These are phyloP conservation scores for Drosophila kuntzei DNA, from an alignment of 2,888 invertebrate species.

Conservation along the genomic window DNA sequence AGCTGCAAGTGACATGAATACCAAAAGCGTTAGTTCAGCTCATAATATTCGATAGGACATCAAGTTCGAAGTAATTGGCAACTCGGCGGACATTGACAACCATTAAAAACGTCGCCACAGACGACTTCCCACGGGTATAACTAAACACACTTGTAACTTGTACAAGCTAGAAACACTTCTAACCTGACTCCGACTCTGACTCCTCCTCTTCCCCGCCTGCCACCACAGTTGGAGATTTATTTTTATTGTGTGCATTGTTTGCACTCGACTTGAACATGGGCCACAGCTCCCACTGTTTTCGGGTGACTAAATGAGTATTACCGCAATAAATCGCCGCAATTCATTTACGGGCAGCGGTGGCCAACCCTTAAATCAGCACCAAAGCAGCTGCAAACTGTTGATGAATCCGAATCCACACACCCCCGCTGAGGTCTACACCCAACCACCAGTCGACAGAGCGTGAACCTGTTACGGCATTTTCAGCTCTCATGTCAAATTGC, in stretches of 20 bases:
- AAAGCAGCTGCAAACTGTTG: conserved; percentile 72
- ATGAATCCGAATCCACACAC: conserved; percentile 53
- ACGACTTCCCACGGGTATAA: conserved; percentile 78
- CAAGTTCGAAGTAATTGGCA: conserved; percentile 55
- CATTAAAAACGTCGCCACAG: conserved; percentile 52
- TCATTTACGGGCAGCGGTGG: conserved; percentile 71
- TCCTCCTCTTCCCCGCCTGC: not conserved
- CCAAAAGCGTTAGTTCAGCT: conserved; percentile 49
- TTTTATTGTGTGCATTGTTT: conserved; percentile 80
- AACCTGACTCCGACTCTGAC: conserved; percentile 13
- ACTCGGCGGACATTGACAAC: conserved; percentile 45
- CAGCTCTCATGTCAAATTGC: conserved; percentile 71
- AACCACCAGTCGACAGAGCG: conserved; percentile 60
- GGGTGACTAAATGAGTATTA: conserved; percentile 78
- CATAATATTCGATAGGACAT: conserved; percentile 47
- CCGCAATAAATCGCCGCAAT: conserved; percentile 83
- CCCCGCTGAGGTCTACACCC: conserved; percentile 42
- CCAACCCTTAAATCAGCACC: conserved; percentile 75
- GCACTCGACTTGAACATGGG: conserved; percentile 66
- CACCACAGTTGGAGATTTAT: conserved; percentile 66
- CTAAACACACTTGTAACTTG: conserved; percentile 62
- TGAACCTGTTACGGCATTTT: conserved; percentile 76
- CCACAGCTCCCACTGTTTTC: conserved; percentile 47
- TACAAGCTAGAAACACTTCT: conserved; percentile 12
- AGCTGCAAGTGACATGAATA: conserved; percentile 76